phyloP scores from a whole-genome alignment of 2,888 invertebrate species.

The Oxystoma pomonae region DNA sequence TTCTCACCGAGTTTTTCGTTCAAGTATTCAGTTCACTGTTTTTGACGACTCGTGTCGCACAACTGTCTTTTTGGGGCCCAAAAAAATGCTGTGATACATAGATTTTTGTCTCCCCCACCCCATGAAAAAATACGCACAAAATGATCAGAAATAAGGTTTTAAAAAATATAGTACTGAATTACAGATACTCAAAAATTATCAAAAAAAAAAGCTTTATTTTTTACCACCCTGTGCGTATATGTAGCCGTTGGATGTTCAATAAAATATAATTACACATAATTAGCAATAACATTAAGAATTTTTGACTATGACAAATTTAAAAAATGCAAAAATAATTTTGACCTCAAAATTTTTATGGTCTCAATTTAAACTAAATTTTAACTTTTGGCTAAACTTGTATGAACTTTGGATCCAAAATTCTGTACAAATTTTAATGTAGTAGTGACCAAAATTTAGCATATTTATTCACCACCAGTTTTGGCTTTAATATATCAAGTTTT shows the following conservation, averaged over 20 bases:
- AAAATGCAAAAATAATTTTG: not conserved
- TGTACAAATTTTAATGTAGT: not conserved
- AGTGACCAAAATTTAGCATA: constrained; percentile 7
- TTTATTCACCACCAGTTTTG: not conserved
- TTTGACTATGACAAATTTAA: not conserved
- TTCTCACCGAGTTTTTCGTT: constrained; percentile 41
- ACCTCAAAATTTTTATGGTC: not conserved
- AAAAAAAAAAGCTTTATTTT: not conserved
- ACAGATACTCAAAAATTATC: too few relatives aligned
- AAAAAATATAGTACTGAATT: too few relatives aligned
- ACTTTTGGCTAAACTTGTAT: not conserved
- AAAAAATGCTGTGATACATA: constrained; percentile 28
- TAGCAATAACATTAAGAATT: too few relatives aligned
- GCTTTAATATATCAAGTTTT: not conserved
- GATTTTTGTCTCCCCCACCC: constrained; percentile 13
- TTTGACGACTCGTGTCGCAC: constrained; percentile 27
- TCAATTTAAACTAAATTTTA: not conserved
- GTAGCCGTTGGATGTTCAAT: constrained; percentile 1
- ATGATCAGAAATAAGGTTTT: not conserved
- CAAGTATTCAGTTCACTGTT: constrained; percentile 34
- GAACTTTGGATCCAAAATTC: not conserved
- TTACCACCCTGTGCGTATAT: not conserved
- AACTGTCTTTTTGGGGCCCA: constrained; percentile 31
- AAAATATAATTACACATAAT: not conserved
- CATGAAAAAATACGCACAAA: not conserved